Evolutionary conservation across 1,140 invertebrate species (phyloP), one percentile per base, ranked within the genome.

Genomic region (Danaus plexippus): DNA sequence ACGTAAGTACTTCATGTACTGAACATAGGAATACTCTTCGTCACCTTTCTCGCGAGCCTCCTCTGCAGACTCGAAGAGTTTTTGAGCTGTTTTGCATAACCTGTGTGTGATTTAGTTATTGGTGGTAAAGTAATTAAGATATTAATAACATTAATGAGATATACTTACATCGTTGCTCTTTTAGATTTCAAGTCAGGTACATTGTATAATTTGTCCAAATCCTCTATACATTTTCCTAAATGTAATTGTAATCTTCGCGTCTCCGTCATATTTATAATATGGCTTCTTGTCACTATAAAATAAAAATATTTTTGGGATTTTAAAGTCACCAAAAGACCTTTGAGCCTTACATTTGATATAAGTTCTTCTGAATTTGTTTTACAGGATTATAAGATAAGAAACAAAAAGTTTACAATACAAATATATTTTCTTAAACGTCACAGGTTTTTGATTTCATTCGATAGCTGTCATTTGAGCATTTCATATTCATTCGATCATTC

Each of bases 1-100:
- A 43, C 89, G 88, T 13, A 93, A 84, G 77, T 92, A 95, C 75
- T 91, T 91, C 89, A 92, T 92, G 57, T 90, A 93, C 42, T 88
- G 84, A 18, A 95, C 88, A 66, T 92, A 95, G 1, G 92, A 91
- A 45, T 80, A 64, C 69, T 94, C 92, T 66, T 94, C 90, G 65
- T 94, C 91, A 5, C 90, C 90, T 15, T 87, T 75, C n/a, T 77
- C 69, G 11, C 80, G 80, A 45, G 79, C 67, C 40, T 88, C 67
- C 52, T 92, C 88, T 8, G 90, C 92, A 47, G 76, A 80, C 32
- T 88, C 76, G 59, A 89, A 89, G 50, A 94, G 74, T 71, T 89
- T 89, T 12, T 85, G 75, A n/a, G 92, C 88, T 53, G 88, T 88
- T 60, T 87, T 87, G 22, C 87, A 87, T 66, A 90, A 77, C 76